phyloP scores from a whole-genome alignment of 1,140 invertebrate species.

The Sycophaga agraensis region DNA sequence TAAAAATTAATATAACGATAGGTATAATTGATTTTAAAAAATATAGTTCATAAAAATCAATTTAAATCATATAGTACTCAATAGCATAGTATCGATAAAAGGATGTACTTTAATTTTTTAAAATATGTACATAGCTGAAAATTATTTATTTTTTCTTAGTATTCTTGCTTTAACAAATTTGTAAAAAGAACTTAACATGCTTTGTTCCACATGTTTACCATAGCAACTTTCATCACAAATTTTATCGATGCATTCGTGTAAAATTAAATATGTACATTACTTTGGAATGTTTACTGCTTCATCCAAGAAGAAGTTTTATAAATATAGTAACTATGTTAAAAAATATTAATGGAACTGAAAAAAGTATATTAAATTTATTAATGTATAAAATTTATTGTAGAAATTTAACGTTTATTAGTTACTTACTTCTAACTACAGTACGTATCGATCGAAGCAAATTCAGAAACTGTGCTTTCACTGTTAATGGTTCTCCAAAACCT shows the following conservation, averaged over 20 bases:
- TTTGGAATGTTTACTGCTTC: slow-evolving; percentile 34
- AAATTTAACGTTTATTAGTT: slow-evolving; percentile 3
- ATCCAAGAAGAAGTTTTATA: slow-evolving; percentile 80
- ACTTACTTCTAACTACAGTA: slow-evolving; percentile 89
- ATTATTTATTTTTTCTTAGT: slow-evolving; percentile 14
- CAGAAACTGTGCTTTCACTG: slow-evolving; percentile 80
- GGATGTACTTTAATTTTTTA: too few species aligned
- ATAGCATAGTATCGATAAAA: too few species aligned
- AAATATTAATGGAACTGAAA: slow-evolving; percentile 88
- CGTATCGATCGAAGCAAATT: slow-evolving; percentile 87
- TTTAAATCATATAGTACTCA: too few species aligned
- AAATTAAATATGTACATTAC: slow-evolving; percentile 35
- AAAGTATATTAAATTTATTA: slow-evolving; percentile 40
- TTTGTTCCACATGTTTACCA: background rate
- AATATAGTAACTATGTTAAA: slow-evolving; percentile 79
- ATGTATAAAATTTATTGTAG: background rate
- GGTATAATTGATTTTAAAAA: too few species aligned
- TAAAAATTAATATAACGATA: too few species aligned
- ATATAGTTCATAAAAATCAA: too few species aligned
- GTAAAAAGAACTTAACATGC: slow-evolving; percentile 18
- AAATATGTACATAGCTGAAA: too few species aligned
- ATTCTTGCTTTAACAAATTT: too few species aligned
- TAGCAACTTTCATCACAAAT: background rate
- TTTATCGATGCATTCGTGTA: background rate
- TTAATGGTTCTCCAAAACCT: slow-evolving; percentile 80